Evolutionary conservation across 2,797 vertebrate species (phyloP), one percentile per base, ranked within the genome.

Genomic region (Hozukius guyotensis): DNA sequence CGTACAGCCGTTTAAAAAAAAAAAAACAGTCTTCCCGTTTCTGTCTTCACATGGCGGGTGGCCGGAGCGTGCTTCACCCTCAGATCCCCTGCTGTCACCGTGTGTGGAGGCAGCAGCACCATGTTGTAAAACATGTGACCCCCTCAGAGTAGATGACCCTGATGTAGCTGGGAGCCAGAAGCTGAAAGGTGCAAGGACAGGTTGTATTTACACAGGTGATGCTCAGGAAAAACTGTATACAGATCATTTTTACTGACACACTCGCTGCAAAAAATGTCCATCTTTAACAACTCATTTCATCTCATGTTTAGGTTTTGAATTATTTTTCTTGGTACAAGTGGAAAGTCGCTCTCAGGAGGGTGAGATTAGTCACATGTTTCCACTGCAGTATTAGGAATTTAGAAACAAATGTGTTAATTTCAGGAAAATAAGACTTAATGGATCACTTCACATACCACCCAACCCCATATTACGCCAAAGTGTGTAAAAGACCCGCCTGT

Each of bases 71-170:
- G 75, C 68, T 83, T 71, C 69, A 20, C 65, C 67, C 60, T 29
- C 52, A 34, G 74, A 80, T 63, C 87, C 69, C 88, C 90, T 57
- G 84, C 79, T 80, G 86, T 85, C 72, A 27, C 69, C 8, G 57
- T 4, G 31, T 73, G 59, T 10, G 55, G 60, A 78, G 53, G 72
- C 84, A 80, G 82, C 29, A 14, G 74, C 85, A 36, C n/a, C 81
- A 25, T 52, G 75, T 56, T 83, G 86, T 92, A 89, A 93, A 92
- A 86, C 83, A 82, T 25, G 62, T 90, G 84, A 90, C 89, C 91
- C 56, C 59, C 56, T 79, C 66, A 46, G 27, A 84, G 16, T 16
- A 57, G 8, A 29, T 64, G 84, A 87, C 81, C 84, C 72, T 2
- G 34, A 18, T 25, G 64, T 66, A 87, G 53, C 80, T 79, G 77